Evolutionary conservation across 2,888 invertebrate genomes (phyloP).

Genomic region (Stomorhina lunata): DNA sequence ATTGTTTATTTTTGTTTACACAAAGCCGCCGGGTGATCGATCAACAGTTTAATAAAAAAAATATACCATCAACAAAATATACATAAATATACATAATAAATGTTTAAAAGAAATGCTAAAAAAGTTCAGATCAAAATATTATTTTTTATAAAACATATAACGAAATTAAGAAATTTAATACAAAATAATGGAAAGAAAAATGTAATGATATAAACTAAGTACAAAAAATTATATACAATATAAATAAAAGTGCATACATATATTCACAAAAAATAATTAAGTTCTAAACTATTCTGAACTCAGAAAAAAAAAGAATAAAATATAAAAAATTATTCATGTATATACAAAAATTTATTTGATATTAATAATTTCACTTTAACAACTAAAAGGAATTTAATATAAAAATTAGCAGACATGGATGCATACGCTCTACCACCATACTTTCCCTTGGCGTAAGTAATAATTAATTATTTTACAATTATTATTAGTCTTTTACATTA

Average conservation of each 20-base stretch:
- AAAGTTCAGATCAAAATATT: too few species aligned
- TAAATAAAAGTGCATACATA: background rate
- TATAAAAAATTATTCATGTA: background rate
- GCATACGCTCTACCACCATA: conserved; percentile 73
- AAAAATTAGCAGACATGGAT: conserved; percentile 67
- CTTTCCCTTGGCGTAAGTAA: conserved; percentile 72
- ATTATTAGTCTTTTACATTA: background rate
- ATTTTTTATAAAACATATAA: too few species aligned
- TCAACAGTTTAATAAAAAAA: too few species aligned
- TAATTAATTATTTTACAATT: background rate
- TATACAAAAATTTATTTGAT: background rate
- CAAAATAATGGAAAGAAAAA: too few species aligned
- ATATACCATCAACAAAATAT: too few species aligned
- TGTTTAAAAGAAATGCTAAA: too few species aligned
- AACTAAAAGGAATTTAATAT: background rate
- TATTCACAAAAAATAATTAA: background rate
- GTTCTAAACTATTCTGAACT: background rate
- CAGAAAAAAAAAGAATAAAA: background rate
- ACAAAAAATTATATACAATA: too few species aligned
- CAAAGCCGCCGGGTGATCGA: too few species aligned
- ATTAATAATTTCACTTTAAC: background rate
- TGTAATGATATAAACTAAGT: too few species aligned
- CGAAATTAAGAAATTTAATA: too few species aligned
- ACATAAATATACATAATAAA: too few species aligned
- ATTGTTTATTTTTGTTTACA: too few species aligned